These are phyloP conservation scores for Bos indicus DNA, from an alignment of 2,113 vertebrate species.

Conservation along the genomic window DNA sequence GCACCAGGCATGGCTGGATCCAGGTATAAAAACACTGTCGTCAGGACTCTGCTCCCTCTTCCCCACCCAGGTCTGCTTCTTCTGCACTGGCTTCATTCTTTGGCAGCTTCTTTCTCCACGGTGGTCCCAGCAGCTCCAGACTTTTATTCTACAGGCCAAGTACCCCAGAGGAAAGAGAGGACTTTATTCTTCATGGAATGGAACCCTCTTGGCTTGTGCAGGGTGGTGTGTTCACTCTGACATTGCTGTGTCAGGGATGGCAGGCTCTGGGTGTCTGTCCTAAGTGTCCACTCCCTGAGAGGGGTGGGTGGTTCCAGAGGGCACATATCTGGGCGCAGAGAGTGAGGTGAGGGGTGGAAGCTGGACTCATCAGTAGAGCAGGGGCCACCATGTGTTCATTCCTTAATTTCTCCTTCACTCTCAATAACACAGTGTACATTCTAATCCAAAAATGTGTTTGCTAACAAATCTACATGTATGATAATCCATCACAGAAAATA, in stretches of 20 bases:
- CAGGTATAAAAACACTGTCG: not conserved
- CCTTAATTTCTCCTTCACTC: not conserved
- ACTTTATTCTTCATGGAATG: not conserved
- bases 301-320: not conserved
- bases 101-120: not conserved
- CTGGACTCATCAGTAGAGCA: no score
- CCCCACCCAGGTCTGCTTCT: not conserved
- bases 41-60: not conserved
- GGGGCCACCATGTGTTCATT: not conserved
- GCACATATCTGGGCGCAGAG: not conserved
- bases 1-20: not conserved
- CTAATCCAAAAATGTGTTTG: not conserved
- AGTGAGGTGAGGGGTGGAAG: not conserved
- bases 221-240: not conserved
- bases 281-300: not conserved
- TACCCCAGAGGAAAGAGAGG: not conserved
- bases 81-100: not conserved
- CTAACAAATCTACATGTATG: not conserved
- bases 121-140: not conserved
- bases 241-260: not conserved
- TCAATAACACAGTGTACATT: not conserved
- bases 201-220: not conserved
- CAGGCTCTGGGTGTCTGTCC: not conserved
- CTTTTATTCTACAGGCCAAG: not conserved
- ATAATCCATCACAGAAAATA: not conserved